Evolutionary conservation across 2,888 invertebrate species (phyloP), one percentile per base, ranked within the genome.

Genomic region (Ditylenchus weischeri): DNA sequence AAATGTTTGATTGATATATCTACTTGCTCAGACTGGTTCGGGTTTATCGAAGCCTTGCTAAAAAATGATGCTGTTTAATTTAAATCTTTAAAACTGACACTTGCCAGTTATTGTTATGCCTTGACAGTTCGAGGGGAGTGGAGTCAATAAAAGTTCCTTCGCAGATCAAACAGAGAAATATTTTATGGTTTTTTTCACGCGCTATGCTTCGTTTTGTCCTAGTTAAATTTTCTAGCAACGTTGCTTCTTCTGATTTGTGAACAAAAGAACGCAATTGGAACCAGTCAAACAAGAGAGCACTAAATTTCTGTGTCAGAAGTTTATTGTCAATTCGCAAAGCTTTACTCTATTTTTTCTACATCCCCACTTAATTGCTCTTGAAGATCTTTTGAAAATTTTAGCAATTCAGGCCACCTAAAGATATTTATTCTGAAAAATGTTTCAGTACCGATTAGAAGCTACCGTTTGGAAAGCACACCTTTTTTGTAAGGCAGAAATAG

Each of bases 401-500:
- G 54, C 7, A 54, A 10, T 29, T 11, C 21, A 21, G 54, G 54
- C 54, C 54, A 54, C 11, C 54, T 54, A 54, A 54, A 18, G 15
- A 54, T 54, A 54, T 23, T 7, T 54, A 7, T 21, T 15, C 10
- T 54, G 10, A 23, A n/a, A 54, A 29, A 11, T 15, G n/a, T 23
- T 50, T 5, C 6, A 50, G 21, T 54, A 54, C 4, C 10, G 29
- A 2, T 2, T 10, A 43, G 15, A 43, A 43, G n/a, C 4, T 18
- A 54, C 54, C 29, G 21, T 29, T 54, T 29, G 11, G 54, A 54
- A 23, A 54, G 21, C 29, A 23, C 10, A 23, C n/a, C 10, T n/a
- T 21, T 13, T 11, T 18, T 54, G 62, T 62, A 62, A 2, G 62
- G 23, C 19, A 62, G 11, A 48, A 43, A 62, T 5, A 62, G 19